Evolutionary conservation across 2,888 invertebrate genomes (phyloP).

Genomic region (Aspidiotus destructor): DNA sequence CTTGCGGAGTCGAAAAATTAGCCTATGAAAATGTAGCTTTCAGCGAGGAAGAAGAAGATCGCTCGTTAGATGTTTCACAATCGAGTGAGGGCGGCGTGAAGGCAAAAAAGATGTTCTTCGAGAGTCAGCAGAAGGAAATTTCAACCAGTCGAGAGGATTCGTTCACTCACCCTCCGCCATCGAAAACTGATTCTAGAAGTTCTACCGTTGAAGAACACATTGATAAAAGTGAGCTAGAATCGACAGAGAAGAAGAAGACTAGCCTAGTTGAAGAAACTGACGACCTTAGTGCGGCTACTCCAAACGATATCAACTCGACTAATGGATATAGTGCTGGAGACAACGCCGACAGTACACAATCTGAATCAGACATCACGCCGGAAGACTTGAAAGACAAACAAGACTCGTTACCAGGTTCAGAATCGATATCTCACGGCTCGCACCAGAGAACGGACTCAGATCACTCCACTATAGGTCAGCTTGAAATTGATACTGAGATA

Average conservation of each 20-base stretch:
- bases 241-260: conserved; percentile 46
- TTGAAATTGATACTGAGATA: neutral
- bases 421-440: neutral
- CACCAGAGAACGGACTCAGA: neutral
- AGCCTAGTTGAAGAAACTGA: neutral
- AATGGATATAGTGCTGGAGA: conserved; percentile 46
- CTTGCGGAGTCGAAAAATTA: conserved; percentile 38
- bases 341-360: conserved; percentile 49
- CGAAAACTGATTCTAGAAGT: neutral
- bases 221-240: conserved; percentile 47
- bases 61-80: neutral
- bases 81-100: conserved; percentile 8
- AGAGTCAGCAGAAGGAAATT: conserved; percentile 10
- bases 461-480: neutral
- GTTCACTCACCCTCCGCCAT: conserved; percentile 1
- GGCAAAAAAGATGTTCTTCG: conserved; percentile 25
- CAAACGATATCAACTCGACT: conserved; percentile 31
- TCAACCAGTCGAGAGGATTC: conserved; percentile 7
- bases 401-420: conserved; percentile 17
- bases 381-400: conserved; percentile 44
- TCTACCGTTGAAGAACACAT: conserved; percentile 44
- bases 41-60: conserved; percentile 38
- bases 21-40: conserved; percentile 41
- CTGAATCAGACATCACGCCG: conserved; percentile 49
- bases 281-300: neutral